Evolutionary conservation across 2,113 vertebrate species (phyloP), one percentile per base, ranked within the genome.

Genomic region (Pseudorasbora parva): DNA sequence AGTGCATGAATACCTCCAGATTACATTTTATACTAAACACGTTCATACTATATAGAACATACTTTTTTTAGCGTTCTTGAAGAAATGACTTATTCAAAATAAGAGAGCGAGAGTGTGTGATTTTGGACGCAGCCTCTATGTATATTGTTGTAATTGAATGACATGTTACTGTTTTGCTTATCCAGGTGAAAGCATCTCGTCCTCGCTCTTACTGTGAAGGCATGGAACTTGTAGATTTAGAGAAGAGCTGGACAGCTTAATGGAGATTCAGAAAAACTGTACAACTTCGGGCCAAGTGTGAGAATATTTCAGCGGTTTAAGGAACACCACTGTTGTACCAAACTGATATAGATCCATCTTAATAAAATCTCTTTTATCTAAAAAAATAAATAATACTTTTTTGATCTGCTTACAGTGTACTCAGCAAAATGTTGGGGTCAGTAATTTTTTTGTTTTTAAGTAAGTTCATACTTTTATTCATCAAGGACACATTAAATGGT

Each of bases 241-340:
- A 95, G 88, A 92, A 94, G 78, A 97, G 95, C 90, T 96, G 96
- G 96, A 97, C 96, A 0, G 95, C 95, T 14, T 97, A 94, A 94
- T 1, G 8, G 62, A 86, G 83, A 77, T 83, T 78, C 25, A 6
- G 25, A 37, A 27, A 56, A 66, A 83, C 45, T 54, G 3, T 1
- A 21, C 62, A 66, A 19, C 19, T 37, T 69, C 33, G 4, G 72
- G 14, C 37, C 75, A 17, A 25, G 33, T 56, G 4, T 33, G 15
- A 19, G 27, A 49, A 30, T 21, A 33, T 56, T 33, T 8, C 12
- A 25, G 23, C 57, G 27, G 43, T 47, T 27, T 51, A 49, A 51
- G 71, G 7, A 51, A 51, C 71, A 74, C 12, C 15, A n/a, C 12
- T 25, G 56, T 5, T 78, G 43, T 64, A 17, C 23, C 59, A 66